These are phyloP conservation scores for Beris chalybata DNA, from an alignment of 2,888 invertebrate species.

Conservation along the genomic window DNA sequence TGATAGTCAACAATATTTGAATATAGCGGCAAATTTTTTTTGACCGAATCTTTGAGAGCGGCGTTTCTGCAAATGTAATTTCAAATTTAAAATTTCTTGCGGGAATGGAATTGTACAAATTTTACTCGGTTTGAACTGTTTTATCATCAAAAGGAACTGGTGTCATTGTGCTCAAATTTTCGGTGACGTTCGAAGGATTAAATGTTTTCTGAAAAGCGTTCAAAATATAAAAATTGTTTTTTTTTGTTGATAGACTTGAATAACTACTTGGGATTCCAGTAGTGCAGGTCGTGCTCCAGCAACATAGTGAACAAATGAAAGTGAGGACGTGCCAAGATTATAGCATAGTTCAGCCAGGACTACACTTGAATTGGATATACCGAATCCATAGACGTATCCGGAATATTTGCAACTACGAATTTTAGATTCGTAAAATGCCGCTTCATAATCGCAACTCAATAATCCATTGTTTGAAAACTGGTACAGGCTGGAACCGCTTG, in stretches of 20 bases:
- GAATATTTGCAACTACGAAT: background rate
- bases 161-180: no score
- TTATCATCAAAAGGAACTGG: no score
- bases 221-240: no score
- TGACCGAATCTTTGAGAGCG: background rate
- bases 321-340: background rate
- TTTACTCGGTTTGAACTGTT: no score
- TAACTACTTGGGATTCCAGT: no score
- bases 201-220: background rate
- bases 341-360: slow-evolving; percentile 7
- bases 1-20: background rate
- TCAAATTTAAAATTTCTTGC: no score
- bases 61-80: background rate
- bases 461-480: background rate
- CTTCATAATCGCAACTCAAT: background rate
- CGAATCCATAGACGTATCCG: background rate
- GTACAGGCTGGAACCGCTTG: no score
- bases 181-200: background rate
- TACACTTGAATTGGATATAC: background rate
- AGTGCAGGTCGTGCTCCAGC: background rate
- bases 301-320: slow-evolving; percentile 1
- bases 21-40: background rate
- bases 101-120: no score
- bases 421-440: background rate
- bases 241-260: no score